phyloP scores from a whole-genome alignment of 2,797 vertebrate genomes.

The Protosalanx chinensis region DNA sequence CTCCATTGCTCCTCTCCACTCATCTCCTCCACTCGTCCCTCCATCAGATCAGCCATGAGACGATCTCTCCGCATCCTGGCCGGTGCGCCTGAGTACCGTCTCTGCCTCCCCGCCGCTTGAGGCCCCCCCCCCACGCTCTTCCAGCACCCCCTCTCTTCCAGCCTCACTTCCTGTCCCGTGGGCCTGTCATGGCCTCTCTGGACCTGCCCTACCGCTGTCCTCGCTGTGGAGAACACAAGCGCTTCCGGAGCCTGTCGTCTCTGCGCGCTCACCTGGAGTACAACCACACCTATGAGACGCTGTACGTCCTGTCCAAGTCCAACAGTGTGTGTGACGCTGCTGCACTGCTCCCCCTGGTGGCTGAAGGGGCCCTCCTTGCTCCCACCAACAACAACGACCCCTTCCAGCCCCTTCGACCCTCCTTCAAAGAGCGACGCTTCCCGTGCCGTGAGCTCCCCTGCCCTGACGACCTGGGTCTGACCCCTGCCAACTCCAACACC shows the following conservation, averaged over 20 bases:
- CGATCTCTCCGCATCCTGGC: conserved; percentile 49
- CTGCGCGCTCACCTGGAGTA: conserved; percentile 96
- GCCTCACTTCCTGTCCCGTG: conserved; percentile 32
- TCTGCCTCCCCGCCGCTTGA: conserved; percentile 64
- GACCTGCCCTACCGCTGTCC: conserved; percentile 98
- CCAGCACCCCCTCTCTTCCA: not conserved
- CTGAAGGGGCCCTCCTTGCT: conserved; percentile 78
- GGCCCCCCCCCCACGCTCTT: conserved; percentile 39
- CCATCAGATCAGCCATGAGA: conserved; percentile 62
- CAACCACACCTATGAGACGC: conserved; percentile 98
- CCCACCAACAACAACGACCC: conserved; percentile 80
- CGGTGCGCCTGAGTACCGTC: conserved; percentile 59
- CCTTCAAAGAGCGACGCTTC: conserved; percentile 84
- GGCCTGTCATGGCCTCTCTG: conserved; percentile 92
- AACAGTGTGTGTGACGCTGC: conserved; percentile 95
- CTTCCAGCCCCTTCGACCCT: conserved; percentile 82
- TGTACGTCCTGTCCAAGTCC: conserved; percentile 97
- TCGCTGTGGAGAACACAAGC: conserved; percentile 98
- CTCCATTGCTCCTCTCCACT: conserved; percentile 22
- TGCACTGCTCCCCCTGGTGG: conserved; percentile 84
- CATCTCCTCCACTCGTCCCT: conserved; percentile 9
- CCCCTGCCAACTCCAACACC: conserved; percentile 69
- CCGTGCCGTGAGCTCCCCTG: conserved; percentile 87
- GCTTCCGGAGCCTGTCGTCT: conserved; percentile 97
- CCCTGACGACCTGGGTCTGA: conserved; percentile 81